These are phyloP conservation scores for Anolis apletophallus DNA, from an alignment of 2,797 vertebrate species.

Conservation along the genomic window DNA sequence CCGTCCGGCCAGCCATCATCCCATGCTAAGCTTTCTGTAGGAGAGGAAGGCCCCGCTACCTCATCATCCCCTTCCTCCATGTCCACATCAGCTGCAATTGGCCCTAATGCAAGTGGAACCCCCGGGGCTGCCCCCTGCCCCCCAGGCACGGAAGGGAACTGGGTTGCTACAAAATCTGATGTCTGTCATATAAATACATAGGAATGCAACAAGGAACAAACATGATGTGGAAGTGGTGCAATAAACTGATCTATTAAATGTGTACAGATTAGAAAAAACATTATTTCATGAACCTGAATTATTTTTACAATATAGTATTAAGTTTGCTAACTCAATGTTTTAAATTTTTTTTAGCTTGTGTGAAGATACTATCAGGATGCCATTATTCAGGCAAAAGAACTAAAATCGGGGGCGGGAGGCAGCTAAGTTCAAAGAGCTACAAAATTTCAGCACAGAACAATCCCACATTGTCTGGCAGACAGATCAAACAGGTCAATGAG, in stretches of 20 bases:
- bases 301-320: not conserved
- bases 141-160: no score
- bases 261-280: not conserved
- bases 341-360: not conserved
- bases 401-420: slow-evolving; percentile 4
- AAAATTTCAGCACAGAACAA: slow-evolving; percentile 45
- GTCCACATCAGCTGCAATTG: no score
- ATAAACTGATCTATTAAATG: not conserved
- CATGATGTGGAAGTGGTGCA: not conserved
- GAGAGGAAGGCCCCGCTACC: no score
- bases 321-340: not conserved
- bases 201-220: not conserved
- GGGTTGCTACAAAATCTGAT: no score
- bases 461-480: slow-evolving; percentile 44
- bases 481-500: slow-evolving; percentile 62
- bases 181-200: not conserved
- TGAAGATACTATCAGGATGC: slow-evolving; percentile 15
- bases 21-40: no score
- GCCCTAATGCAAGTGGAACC: no score
- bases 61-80: no score
- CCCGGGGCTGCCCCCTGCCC: no score
- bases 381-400: slow-evolving; percentile 59
- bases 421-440: slow-evolving; percentile 46
- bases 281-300: not conserved
- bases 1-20: no score